Evolutionary conservation across 2,888 invertebrate species (phyloP).

Genomic region (Tortricodes alternella): DNA sequence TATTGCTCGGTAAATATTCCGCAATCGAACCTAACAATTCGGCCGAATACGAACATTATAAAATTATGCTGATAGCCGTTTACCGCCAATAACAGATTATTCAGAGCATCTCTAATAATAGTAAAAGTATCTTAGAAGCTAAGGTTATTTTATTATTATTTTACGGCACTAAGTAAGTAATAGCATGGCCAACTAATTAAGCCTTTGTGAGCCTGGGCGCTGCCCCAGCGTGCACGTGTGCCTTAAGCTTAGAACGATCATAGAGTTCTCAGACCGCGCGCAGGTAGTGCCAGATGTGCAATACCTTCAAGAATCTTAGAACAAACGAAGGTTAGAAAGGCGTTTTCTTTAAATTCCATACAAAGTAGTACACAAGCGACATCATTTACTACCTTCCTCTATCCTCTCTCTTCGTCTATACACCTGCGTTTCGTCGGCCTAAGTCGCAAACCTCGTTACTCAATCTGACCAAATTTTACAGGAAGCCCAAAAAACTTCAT

Average conservation of each 20-base stretch:
- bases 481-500: too few relatives aligned
- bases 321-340: neutral
- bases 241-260: neutral
- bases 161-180: neutral
- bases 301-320: neutral
- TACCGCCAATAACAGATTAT: too few relatives aligned
- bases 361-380: conserved; percentile 25
- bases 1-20: too few relatives aligned
- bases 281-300: conserved; percentile 24
- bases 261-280: neutral
- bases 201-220: too few relatives aligned
- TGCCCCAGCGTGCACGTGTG: conserved; percentile 4
- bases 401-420: neutral
- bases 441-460: too few relatives aligned
- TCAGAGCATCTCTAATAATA: too few relatives aligned
- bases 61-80: too few relatives aligned
- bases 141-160: neutral
- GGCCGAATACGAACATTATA: too few relatives aligned
- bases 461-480: too few relatives aligned
- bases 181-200: conserved; percentile 5
- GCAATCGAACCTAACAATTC: too few relatives aligned
- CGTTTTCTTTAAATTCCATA: conserved; percentile 1
- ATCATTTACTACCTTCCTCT: conserved; percentile 34
- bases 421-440: too few relatives aligned
- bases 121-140: too few relatives aligned